Conservation (phyloP, 2,888 invertebrate species). For the Globia sparganii region DNA sequence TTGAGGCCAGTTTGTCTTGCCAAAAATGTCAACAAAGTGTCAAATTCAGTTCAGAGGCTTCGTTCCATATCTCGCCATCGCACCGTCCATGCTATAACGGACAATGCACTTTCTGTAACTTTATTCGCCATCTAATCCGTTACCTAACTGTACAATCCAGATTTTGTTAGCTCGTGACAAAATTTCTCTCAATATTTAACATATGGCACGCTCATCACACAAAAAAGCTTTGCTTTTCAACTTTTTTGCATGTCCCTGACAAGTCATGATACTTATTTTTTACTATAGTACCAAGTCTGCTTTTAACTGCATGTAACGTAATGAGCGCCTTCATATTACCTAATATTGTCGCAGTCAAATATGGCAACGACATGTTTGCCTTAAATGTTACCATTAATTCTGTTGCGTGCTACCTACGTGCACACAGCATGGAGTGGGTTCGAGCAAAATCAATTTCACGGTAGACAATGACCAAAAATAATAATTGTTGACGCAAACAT, state of each 20-base stretch:
- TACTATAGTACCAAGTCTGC: slow-evolving; percentile 5
- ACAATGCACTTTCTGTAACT: slow-evolving; percentile 26
- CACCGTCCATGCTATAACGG: background rate
- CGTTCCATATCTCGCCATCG: slow-evolving; percentile 1
- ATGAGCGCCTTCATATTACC: slow-evolving; percentile 53
- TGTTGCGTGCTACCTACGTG: slow-evolving; percentile 35
- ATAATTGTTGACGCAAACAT: no score
- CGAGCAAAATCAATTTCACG: slow-evolving; percentile 29
- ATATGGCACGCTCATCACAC: slow-evolving; percentile 54
- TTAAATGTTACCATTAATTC: slow-evolving; percentile 45
- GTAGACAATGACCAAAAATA: slow-evolving; percentile 4
- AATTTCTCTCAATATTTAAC: slow-evolving; percentile 71
- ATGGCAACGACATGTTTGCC: slow-evolving; percentile 40
- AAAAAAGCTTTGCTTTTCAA: slow-evolving; percentile 57
- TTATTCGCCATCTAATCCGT: slow-evolving; percentile 69
- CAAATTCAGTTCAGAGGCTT: slow-evolving; percentile 6
- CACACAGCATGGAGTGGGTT: slow-evolving; percentile 3
- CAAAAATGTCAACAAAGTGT: slow-evolving; percentile 14
- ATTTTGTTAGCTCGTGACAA: slow-evolving; percentile 67
- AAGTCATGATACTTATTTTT: slow-evolving; percentile 45
- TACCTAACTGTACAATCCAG: slow-evolving; percentile 67
- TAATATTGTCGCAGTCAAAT: slow-evolving; percentile 44
- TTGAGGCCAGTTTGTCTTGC: slow-evolving; percentile 19
- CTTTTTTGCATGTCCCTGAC: slow-evolving; percentile 54
- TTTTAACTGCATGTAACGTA: slow-evolving; percentile 40